Evolutionary conservation across 1,140 invertebrate species (phyloP).

Genomic region (Hylaeus anthracinus): DNA sequence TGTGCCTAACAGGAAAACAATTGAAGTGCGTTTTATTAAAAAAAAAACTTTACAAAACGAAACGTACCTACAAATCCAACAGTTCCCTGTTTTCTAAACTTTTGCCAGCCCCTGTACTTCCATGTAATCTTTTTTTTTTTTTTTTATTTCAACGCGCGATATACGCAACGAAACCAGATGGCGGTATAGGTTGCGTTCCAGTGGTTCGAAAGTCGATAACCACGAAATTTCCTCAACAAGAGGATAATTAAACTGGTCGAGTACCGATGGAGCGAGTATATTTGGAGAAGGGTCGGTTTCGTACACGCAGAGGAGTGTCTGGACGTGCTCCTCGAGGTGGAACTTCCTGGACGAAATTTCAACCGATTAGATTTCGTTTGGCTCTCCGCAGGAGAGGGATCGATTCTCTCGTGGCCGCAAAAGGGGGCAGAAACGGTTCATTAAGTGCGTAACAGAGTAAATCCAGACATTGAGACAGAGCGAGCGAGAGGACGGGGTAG

Average conservation of each 20-base stretch:
- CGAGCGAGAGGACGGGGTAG: not conserved
- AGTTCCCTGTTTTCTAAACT: too few relatives aligned
- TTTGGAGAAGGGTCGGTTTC: not conserved
- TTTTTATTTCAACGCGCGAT: not conserved
- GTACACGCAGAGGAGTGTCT: not conserved
- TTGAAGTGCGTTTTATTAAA: too few relatives aligned
- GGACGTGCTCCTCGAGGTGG: constrained; percentile 1
- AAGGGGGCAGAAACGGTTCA: constrained; percentile 25
- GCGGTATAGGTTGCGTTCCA: not conserved
- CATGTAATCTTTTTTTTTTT: not conserved
- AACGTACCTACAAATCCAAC: too few relatives aligned
- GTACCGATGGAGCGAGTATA: constrained; percentile 6
- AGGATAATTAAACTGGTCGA: constrained; percentile 9
- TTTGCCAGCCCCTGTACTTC: too few relatives aligned
- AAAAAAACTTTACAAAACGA: too few relatives aligned
- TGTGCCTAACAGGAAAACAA: too few relatives aligned
- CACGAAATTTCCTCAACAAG: constrained; percentile 1
- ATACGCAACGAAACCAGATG: not conserved
- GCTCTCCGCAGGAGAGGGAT: not conserved
- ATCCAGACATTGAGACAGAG: not conserved
- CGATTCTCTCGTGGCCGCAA: not conserved
- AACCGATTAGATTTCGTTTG: constrained; percentile 45
- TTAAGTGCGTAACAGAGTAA: constrained; percentile 35
- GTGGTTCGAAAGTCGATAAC: not conserved
- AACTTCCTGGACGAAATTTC: constrained; percentile 47